Percentiles rank a stretch among this genome's conserved stretches.
Conservation (phyloP, 2,113 vertebrate genomes). For the Ciconia maguari region DNA sequence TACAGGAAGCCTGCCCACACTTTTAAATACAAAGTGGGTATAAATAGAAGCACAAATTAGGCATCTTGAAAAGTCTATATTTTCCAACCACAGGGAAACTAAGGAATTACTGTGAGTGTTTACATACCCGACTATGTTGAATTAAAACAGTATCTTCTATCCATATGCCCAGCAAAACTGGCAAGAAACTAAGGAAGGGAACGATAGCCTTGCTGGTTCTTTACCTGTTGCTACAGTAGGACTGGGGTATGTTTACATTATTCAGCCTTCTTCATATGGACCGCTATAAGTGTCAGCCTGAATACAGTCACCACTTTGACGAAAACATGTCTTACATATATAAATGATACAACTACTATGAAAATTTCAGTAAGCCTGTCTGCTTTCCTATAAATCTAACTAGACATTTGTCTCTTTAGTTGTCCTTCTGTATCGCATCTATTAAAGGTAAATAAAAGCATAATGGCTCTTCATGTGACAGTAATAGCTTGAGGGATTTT, state of each 20-base stretch:
- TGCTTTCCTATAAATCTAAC: constrained; percentile 4
- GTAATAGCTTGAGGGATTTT: constrained; percentile 18
- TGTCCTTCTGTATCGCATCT: background rate
- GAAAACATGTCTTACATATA: background rate
- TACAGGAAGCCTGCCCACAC: constrained; percentile 72
- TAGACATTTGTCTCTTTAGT: constrained; percentile 15
- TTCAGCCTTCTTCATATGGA: background rate
- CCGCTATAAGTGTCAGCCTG: background rate
- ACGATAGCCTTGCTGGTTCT: background rate
- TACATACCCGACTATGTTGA: background rate
- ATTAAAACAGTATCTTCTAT: background rate
- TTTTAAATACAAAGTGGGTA: constrained; percentile 73
- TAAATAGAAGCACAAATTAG: constrained; percentile 75
- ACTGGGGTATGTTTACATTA: background rate
- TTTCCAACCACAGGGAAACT: constrained; percentile 70
- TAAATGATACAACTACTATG: constrained; percentile 16
- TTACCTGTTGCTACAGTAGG: background rate
- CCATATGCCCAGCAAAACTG: background rate
- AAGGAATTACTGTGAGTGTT: constrained; percentile 48
- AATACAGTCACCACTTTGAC: background rate
- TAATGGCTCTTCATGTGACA: background rate
- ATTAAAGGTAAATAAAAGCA: constrained; percentile 54
- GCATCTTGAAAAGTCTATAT: constrained; percentile 66
- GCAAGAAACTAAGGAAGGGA: background rate
- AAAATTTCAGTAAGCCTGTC: constrained; percentile 36